Percentiles rank a stretch among this genome's conserved stretches.
Evolutionary conservation across 2,888 invertebrate species (phyloP).

Genomic region (Pseudanteris insignis): DNA sequence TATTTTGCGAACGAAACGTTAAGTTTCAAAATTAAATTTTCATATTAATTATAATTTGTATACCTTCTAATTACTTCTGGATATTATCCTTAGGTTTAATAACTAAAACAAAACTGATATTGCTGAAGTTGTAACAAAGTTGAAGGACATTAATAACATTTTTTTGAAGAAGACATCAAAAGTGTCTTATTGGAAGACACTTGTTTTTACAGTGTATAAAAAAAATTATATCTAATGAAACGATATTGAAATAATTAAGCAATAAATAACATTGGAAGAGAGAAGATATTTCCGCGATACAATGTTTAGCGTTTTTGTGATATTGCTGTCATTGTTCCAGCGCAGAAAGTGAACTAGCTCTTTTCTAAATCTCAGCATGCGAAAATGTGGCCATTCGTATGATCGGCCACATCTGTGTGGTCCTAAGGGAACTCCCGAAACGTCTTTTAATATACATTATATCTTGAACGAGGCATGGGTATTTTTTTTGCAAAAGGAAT

Average conservation of each 20-base stretch:
- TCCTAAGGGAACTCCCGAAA: constrained; percentile 55
- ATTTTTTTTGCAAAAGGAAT: constrained; percentile 43
- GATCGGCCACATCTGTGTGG: constrained; percentile 58
- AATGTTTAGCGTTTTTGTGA: constrained; percentile 17
- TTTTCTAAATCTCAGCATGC: constrained; percentile 54
- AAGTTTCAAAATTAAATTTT: neutral
- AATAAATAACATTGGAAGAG: too few species aligned
- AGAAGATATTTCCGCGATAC: too few species aligned
- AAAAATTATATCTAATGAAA: neutral
- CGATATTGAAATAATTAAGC: too few species aligned
- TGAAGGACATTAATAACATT: neutral
- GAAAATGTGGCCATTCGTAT: constrained; percentile 66
- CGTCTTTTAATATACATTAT: constrained; percentile 67
- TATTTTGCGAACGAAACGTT: too few species aligned
- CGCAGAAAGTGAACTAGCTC: constrained; percentile 52
- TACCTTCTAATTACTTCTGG: too few species aligned
- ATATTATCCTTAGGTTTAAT: neutral
- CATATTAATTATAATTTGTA: too few species aligned
- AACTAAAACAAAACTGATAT: too few species aligned
- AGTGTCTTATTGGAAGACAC: too few species aligned
- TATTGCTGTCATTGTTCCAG: constrained; percentile 45
- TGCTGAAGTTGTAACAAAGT: neutral
- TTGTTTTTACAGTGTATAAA: too few species aligned
- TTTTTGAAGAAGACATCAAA: too few species aligned
- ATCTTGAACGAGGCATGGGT: constrained; percentile 59